phyloP scores from a whole-genome alignment of 2,113 vertebrate genomes.

The Mastomys natalensis region DNA sequence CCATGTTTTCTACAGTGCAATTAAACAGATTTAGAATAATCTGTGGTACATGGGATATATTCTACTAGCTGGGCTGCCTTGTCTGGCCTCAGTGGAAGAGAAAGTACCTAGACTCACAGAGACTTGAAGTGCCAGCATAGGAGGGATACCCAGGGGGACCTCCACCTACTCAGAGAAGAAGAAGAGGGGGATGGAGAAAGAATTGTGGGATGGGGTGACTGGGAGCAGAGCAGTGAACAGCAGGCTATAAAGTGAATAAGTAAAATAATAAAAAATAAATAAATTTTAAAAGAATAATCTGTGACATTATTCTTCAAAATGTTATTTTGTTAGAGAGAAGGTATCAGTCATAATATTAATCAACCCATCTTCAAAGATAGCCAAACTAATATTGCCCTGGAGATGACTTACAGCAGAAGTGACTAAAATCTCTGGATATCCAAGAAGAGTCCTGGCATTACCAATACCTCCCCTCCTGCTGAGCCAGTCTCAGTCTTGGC shows the following conservation, averaged over 20 bases:
- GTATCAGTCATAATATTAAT: slow-evolving; percentile 24
- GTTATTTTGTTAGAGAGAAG: background rate
- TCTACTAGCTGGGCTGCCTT: too few relatives aligned
- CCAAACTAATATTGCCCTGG: background rate
- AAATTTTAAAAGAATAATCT: background rate
- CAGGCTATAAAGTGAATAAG: too few relatives aligned
- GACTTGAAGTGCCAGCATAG: too few relatives aligned
- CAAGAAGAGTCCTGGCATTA: background rate
- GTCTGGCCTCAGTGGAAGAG: too few relatives aligned
- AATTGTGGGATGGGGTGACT: too few relatives aligned
- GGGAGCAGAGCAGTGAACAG: too few relatives aligned
- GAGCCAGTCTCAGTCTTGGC: background rate
- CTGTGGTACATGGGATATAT: background rate
- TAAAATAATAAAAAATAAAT: too few relatives aligned
- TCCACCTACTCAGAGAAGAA: too few relatives aligned
- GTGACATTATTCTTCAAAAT: slow-evolving; percentile 27
- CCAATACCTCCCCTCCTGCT: background rate
- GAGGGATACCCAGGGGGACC: too few relatives aligned
- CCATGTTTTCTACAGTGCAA: background rate
- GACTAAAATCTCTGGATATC: background rate
- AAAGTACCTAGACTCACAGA: too few relatives aligned
- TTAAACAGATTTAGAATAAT: slow-evolving; percentile 30
- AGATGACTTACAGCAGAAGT: background rate
- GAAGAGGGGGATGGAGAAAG: too few relatives aligned
- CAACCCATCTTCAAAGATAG: background rate